A percentile compares a stretch with the other conserved stretches of the same genome.
These are phyloP conservation scores for Lagodon rhomboides DNA, from an alignment of 2,797 vertebrate genomes.

Conservation along the genomic window DNA sequence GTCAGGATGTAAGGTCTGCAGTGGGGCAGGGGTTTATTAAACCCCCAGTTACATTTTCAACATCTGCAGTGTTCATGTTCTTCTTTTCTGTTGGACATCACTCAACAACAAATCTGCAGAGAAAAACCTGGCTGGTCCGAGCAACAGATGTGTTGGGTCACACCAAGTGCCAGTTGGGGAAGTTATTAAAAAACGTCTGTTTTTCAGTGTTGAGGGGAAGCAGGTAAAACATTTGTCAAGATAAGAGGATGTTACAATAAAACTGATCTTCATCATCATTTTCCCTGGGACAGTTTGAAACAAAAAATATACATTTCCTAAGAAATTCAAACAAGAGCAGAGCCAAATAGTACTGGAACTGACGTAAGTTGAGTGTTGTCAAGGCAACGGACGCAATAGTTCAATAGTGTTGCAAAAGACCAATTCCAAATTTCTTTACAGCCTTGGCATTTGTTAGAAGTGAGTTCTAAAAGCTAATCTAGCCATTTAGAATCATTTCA, in stretches of 20 bases:
- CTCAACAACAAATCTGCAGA: not conserved
- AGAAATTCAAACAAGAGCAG: not conserved
- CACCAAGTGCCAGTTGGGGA: not conserved
- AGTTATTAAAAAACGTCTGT: not conserved
- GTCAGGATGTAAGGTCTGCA: conserved; percentile 45
- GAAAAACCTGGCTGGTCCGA: conserved; percentile 7
- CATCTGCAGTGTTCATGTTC: conserved; percentile 32
- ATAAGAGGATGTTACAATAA: not conserved
- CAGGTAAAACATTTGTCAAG: not conserved
- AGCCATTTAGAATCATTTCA: not conserved
- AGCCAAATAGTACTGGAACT: not conserved
- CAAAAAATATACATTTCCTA: not conserved
- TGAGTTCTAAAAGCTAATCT: not conserved
- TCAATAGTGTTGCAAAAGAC: conserved; percentile 3
- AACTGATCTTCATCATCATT: not conserved
- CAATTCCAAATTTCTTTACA: not conserved
- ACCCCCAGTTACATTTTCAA: not conserved
- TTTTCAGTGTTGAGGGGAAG: not conserved
- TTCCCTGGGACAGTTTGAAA: not conserved
- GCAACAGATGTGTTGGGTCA: conserved; percentile 39
- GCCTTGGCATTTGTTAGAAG: not conserved
- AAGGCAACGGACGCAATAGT: conserved; percentile 3
- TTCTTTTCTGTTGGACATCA: not conserved
- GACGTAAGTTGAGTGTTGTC: not conserved
- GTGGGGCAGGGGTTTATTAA: conserved; percentile 18